Percentiles rank a stretch among this genome's conserved stretches.
Conservation (phyloP, 2,888 invertebrate species). For the Oithona nana region DNA sequence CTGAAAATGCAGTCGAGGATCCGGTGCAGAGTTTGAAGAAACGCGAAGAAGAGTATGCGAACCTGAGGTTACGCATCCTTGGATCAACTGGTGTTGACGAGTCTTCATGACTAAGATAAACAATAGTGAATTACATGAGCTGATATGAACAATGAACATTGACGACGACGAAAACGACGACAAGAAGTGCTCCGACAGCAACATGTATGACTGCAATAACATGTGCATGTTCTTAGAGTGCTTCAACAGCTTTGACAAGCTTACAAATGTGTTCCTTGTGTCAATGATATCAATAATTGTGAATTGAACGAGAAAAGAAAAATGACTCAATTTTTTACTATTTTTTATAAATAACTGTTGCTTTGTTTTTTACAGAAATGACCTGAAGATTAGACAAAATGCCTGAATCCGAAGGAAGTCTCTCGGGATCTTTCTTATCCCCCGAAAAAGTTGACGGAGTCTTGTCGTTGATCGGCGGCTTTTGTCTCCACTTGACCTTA, state of each 20-base stretch:
- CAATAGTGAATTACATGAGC: too few relatives aligned
- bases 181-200: background rate
- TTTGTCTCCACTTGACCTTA: conserved; percentile 22
- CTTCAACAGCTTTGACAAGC: too few relatives aligned
- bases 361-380: background rate
- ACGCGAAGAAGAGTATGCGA: conserved; percentile 16
- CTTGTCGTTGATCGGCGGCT: conserved; percentile 22
- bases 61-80: conserved; percentile 13
- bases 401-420: background rate
- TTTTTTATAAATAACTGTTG: too few relatives aligned
- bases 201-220: too few relatives aligned
- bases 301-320: too few relatives aligned
- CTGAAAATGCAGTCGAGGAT: background rate
- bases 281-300: too few relatives aligned
- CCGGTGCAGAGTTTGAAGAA: background rate
- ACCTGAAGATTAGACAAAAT: background rate
- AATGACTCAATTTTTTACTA: too few relatives aligned
- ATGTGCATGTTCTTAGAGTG: too few relatives aligned
- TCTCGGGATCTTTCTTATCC: background rate
- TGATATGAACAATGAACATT: too few relatives aligned
- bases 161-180: background rate
- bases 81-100: conserved; percentile 12
- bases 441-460: conserved; percentile 18
- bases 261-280: too few relatives aligned
- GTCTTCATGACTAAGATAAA: too few relatives aligned